Evolutionary conservation across 2,888 invertebrate species (phyloP).

Genomic region (Habroteleia sp.): DNA sequence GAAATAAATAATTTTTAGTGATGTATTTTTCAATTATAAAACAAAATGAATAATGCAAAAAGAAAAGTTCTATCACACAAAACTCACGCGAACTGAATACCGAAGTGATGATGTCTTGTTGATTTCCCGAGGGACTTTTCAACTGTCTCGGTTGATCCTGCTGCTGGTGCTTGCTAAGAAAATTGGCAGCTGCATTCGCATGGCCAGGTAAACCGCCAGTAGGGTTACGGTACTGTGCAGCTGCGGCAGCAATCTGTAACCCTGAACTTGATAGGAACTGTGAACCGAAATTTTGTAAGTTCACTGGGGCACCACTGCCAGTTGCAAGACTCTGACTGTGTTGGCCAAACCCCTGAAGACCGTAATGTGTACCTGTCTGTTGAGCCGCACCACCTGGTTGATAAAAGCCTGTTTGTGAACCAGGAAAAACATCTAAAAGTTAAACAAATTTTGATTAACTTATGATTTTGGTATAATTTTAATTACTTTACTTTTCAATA

Average conservation of each 20-base stretch:
- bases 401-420: conserved; percentile 79
- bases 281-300: conserved; percentile 82
- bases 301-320: conserved; percentile 80
- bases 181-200: conserved; percentile 76
- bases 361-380: conserved; percentile 79
- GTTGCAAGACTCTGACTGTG: conserved; percentile 79
- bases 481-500: too few species aligned
- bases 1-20: too few species aligned
- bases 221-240: conserved; percentile 85
- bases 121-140: conserved; percentile 79
- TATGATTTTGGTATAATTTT: too few species aligned
- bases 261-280: conserved; percentile 84
- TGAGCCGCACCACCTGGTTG: conserved; percentile 80
- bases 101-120: conserved; percentile 82
- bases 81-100: conserved; percentile 83
- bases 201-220: conserved; percentile 80
- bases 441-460: conserved; percentile 19
- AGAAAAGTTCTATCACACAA: too few species aligned
- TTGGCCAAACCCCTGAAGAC: conserved; percentile 81
- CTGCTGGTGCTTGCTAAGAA: conserved; percentile 78
- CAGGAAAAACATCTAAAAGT: conserved; percentile 77
- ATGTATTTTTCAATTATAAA: too few species aligned
- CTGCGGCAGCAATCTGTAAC: conserved; percentile 85
- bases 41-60: too few species aligned
- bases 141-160: conserved; percentile 79